These are phyloP conservation scores for Ophioninae sp. DNA, from an alignment of 2,888 invertebrate species.

Conservation along the genomic window DNA sequence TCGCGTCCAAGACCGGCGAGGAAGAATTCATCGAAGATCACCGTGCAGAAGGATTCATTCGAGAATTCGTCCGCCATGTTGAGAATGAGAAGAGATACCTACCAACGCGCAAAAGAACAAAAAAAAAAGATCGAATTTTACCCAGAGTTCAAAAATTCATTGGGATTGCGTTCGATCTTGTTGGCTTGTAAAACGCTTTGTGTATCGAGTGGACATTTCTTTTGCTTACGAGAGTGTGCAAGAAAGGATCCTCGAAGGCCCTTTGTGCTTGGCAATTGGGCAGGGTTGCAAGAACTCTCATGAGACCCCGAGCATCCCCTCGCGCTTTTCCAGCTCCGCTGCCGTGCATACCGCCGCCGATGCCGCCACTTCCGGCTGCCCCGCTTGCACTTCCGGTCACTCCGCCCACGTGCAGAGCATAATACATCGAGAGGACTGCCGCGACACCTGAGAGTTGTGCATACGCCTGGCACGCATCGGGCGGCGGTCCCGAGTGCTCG, in stretches of 20 bases:
- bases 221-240: slow-evolving; percentile 90
- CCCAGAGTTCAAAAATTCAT: neutral
- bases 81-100: slow-evolving; percentile 88
- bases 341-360: slow-evolving; percentile 83
- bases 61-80: slow-evolving; percentile 96
- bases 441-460: slow-evolving; percentile 95
- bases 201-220: neutral
- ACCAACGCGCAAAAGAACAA: slow-evolving; percentile 53
- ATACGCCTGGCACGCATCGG: slow-evolving; percentile 96
- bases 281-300: slow-evolving; percentile 93
- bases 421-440: slow-evolving; percentile 96
- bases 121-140: neutral
- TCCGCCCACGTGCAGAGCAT: slow-evolving; percentile 93
- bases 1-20: slow-evolving; percentile 94
- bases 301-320: slow-evolving; percentile 83
- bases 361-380: slow-evolving; percentile 73
- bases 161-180: neutral
- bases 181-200: neutral
- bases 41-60: slow-evolving; percentile 96
- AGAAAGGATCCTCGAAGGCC: slow-evolving; percentile 96
- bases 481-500: slow-evolving; percentile 95
- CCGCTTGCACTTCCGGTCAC: slow-evolving; percentile 84
- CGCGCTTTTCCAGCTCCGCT: slow-evolving; percentile 72
- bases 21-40: slow-evolving; percentile 97
- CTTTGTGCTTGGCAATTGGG: slow-evolving; percentile 95